Evolutionary conservation across 2,888 invertebrate species (phyloP), one percentile per base, ranked within the genome.

Genomic region (Calliphora vomitoria): DNA sequence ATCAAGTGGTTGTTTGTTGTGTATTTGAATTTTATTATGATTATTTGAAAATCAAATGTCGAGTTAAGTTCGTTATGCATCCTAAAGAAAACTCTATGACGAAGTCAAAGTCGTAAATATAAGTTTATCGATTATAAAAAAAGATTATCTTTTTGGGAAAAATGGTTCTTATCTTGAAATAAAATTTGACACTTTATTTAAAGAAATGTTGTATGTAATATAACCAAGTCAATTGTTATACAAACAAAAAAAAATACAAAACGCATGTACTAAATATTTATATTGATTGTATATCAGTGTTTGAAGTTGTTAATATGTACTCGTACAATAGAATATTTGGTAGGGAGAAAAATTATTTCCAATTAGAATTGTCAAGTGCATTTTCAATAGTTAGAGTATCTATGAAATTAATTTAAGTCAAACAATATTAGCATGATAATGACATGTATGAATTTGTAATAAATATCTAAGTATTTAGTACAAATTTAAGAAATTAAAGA

Each of bases 1-100:
- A 85, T 80, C 68, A 80, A 75, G 53, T 75, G 69, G 44, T 81
- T 69, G 20, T 69, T 75, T 62, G 44, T 81, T 69, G 60, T 58
- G 58, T 53, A 60, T 82, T 71, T 41, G 62, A 62, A 62, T 64
- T 53, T 38, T 44, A 31, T 64, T 81, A 64, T 58, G 35, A 31
- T 18, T 72, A 55, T 82, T 74, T 66, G 15, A 41, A 62, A 41
- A 71, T 62, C 6, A 18, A 20, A 38, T 69, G 31, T 62, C 38
- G 20, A 53, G 69, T 74, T 66, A 35, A 58, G 41, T 66, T 71
- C 50, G 8, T 47, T 60, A 76, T 18, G 38, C 76, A 41, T 55
- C 11, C 25, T 5, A 25, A 71, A 55, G 15, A 62, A 60, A 69
- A 60, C 0, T 68, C 35, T n/a, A 6, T 31, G 38, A 62, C 41